Evolutionary conservation across 1,140 invertebrate genomes (phyloP), one percentile per base, ranked within the genome.

Genomic region (Drosophila rufa): DNA sequence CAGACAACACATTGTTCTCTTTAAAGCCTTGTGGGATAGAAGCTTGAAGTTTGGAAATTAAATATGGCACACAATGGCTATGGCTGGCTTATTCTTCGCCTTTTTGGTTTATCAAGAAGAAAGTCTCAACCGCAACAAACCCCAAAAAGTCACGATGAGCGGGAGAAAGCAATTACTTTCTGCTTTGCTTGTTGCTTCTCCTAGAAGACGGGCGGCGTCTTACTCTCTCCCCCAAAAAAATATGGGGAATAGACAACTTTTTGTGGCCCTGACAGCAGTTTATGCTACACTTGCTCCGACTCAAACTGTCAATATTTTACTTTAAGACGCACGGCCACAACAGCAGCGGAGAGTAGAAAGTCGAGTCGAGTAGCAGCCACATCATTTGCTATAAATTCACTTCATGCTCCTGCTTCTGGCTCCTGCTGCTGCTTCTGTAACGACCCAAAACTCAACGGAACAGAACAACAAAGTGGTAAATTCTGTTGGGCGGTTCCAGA

Each of bases 291-390:
- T 85, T 79, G 75, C 82, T 80, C 36, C 75, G 45, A 85, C 78
- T 85, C 82, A 87, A 77, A 83, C 83, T 86, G 83, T 86, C 83
- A 86, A 86, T 86, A 86, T 86, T 86, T 86, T 77, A 83, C 83
- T 86, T 86, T 80, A 89, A 89, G 83, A 89, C 79, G 79, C 59
- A 65, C 73, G 45, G 46, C 74, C 62, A 76, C 53, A 73, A 50
- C 19, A 15, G 43, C 57, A n/a, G 22, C 25, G 27, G 27, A 66
- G 27, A 55, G 36, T 40, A 22, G 53, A 56, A 56, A 56, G 53
- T 56, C 53, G 19, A 67, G 64, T 33, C 17, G 55, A 57, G 43
- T 15, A 33, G 43, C 40, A 73, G 64, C 76, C 84, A 83, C 83
- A 86, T 87, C 80, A 87, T 86, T 77, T 83, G 83, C 83, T 73